phyloP scores from a whole-genome alignment of 1,140 invertebrate genomes.

The Triops longicaudatus region DNA sequence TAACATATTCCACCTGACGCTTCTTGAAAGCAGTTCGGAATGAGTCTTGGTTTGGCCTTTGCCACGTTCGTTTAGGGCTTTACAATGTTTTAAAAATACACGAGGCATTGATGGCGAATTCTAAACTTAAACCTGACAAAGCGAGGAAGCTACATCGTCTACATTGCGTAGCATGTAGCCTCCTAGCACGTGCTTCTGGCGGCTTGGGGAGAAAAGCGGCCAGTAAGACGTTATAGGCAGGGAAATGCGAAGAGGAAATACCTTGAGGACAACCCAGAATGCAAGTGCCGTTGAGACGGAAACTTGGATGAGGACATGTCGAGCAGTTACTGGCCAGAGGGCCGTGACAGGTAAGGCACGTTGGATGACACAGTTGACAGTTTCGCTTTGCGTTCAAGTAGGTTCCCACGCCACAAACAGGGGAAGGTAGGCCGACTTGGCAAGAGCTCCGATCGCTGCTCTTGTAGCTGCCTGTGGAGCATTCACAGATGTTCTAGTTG shows the following conservation, averaged over 20 bases:
- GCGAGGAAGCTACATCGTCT: neutral
- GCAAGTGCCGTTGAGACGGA: neutral
- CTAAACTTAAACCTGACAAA: neutral
- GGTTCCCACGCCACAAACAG: neutral
- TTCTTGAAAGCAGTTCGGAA: neutral
- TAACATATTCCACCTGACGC: conserved; percentile 11
- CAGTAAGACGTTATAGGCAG: neutral
- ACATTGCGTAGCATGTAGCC: neutral
- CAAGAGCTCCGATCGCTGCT: neutral
- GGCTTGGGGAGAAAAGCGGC: neutral
- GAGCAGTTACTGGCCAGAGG: neutral
- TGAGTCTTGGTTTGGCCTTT: neutral
- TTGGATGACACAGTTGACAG: neutral
- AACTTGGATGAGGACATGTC: neutral
- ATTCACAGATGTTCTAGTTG: neutral
- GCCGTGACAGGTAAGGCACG: neutral
- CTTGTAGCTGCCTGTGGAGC: neutral
- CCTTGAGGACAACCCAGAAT: neutral
- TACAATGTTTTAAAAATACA: conserved; percentile 13
- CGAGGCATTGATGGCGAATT: neutral
- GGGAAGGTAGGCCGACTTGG: neutral
- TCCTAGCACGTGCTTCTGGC: neutral
- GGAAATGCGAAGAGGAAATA: neutral
- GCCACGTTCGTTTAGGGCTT: conserved; percentile 3
- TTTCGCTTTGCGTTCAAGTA: neutral